Evolutionary conservation across 1,140 invertebrate species (phyloP), one percentile per base, ranked within the genome.

Genomic region (Eciton burchellii): DNA sequence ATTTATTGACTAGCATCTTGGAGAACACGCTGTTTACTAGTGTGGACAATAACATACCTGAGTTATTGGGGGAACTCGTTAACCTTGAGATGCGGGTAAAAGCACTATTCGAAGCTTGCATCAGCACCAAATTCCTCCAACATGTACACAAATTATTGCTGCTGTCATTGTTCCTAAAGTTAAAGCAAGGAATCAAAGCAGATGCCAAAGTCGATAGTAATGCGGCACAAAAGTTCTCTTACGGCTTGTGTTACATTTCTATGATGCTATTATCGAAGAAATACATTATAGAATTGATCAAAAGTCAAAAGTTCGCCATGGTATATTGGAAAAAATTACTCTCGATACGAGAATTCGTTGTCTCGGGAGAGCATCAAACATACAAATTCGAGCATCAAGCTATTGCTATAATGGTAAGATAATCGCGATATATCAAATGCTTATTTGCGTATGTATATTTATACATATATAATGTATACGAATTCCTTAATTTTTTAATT

Each of bases 401-500:
- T n/a, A 94, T 95, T 77, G 93, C 92, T 72, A 91, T 95, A 79
- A 94, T 95, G 85, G 94, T 95, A 68, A 91, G 90, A 47, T 88
- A 12, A 54, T 81, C 6, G 11, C 12, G 26, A 24, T 81, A 14
- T 65, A 66, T 43, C 9, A 71, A 21, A 90, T 92, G 79, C 85
- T 81, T 14, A 0, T 90, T 45, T n/a, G 14, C 12, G 16, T 41
- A 16, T 62, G 35, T 0, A 5, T 26, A 5, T 41, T 21, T 16
- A 8, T 26, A 12, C 19, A 3, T 54, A 5, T 52, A 41, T 9
- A 11, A 45, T 29, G 1, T n/a, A 45, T 49, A 3, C 5, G 45
- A 84, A 52, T 82, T 92, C 94, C n/a, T n/a, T 65, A 11, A 24
- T 74, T 79, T 35, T 6, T 81, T 91, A 95, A 54, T 92, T 95